These are phyloP conservation scores for Sebastes hubbsi DNA, from an alignment of 2,797 vertebrate genomes.

Conservation along the genomic window DNA sequence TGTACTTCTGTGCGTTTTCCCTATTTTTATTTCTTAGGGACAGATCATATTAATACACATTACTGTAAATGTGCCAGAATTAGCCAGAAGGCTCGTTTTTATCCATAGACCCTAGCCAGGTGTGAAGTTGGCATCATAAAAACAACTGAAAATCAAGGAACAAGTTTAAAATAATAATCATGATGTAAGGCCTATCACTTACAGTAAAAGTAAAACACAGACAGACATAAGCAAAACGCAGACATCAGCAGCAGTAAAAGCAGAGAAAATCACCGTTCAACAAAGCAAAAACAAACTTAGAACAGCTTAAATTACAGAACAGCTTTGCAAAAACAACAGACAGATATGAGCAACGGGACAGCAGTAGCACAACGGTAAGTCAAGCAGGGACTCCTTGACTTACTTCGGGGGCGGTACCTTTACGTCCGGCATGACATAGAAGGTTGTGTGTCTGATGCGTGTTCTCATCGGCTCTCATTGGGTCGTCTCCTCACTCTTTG, in stretches of 20 bases:
- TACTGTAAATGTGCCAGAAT: neutral
- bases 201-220: neutral
- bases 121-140: neutral
- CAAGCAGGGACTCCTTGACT: no score
- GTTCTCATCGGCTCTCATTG: accelerated
- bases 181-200: neutral
- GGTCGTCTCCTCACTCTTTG: accelerated
- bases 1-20: neutral
- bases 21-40: neutral
- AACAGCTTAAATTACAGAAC: neutral
- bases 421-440: no score
- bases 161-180: neutral
- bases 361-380: neutral
- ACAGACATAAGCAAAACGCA: neutral
- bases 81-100: neutral
- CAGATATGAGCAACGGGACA: neutral
- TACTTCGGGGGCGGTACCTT: no score
- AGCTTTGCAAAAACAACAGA: neutral
- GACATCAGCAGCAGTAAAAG: neutral
- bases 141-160: neutral
- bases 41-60: neutral
- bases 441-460: no score
- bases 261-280: neutral
- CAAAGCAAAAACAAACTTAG: neutral
- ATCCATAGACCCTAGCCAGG: neutral